Base-by-base conservation (phyloP, 2,797 vertebrate species). In the Periparus ater region DNA sequence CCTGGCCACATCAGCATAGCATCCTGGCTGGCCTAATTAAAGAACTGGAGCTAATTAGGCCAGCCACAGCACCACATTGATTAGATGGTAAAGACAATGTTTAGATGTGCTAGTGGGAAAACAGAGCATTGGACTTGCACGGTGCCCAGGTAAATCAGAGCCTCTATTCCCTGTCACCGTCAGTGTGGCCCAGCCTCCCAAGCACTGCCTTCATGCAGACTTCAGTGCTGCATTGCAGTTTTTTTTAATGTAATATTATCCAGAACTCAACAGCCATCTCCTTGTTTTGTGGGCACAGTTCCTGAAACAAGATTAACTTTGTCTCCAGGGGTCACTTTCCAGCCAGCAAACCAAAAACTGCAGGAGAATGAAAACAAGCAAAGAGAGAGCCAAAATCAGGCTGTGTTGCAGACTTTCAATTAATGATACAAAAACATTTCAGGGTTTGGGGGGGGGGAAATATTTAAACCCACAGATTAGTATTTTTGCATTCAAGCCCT, bases 291-390 rank as follows among this genome's bases (percentile, higher is more conserved):
- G 3, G 94, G 85, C 86, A 85, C 32, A 18, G 88, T 83, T 96
- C 89, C 85, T 96, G 90, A 95, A 96, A 95, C 79, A 89, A 94
- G 80, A 93, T 93, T 82, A 93, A 67, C 54, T 93, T 91, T 68
- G 38, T 95, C 91, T 95, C 95, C 67, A 74, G 85, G 88, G 93
- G 36, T 94, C 74, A 73, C 63, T 91, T 97, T 90, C 47, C 54
- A 94, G 83, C 67, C 72, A 93, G 34, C 71, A 91, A 93, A 65
- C 60, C 34, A 87, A 96, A 91, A 90, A 42, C 77, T 74, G n/a
- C 27, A 58, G 63, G 54, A 86, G 65, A 90, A 79, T 0, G 2
- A 94, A 95, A 94, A 82, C 58, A 88, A 91, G 22, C 34, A 77
- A 34, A 61, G 54, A 55, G 36, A 68, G 51, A 50, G 58, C 55